Conservation (phyloP, 2,113 vertebrate genomes). For the Prochilodus magdalenae region DNA sequence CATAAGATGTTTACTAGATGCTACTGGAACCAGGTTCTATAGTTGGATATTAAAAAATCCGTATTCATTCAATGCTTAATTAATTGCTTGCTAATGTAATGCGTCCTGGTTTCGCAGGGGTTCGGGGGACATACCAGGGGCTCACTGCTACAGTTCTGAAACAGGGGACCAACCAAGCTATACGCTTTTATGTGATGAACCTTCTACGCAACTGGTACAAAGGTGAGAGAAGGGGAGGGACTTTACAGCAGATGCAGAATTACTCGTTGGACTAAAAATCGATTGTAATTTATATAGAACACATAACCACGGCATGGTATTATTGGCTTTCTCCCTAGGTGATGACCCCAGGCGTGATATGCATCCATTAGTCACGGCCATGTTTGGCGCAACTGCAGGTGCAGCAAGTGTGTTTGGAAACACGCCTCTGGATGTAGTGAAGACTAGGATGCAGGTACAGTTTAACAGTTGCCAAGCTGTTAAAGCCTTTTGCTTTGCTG, state of each 20-base stretch:
- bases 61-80: too few species aligned
- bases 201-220: constrained; percentile 80
- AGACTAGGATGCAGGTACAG: constrained; percentile 84
- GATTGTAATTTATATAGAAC: not conserved
- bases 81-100: too few species aligned
- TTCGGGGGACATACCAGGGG: constrained; percentile 81
- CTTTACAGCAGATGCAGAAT: not conserved
- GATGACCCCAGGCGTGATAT: constrained; percentile 76
- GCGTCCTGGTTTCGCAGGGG: constrained; percentile 62
- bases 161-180: constrained; percentile 82
- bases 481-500: not conserved
- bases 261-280: not conserved
- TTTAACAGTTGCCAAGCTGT: not conserved
- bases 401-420: constrained; percentile 85
- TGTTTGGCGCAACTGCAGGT: constrained; percentile 80
- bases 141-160: constrained; percentile 82
- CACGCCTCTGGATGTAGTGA: constrained; percentile 83
- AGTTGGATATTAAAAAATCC: too few species aligned
- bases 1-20: too few species aligned
- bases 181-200: constrained; percentile 84
- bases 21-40: too few species aligned
- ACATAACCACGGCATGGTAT: not conserved
- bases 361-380: constrained; percentile 79
- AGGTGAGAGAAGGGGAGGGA: constrained; percentile 68
- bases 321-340: constrained; percentile 61